Evolutionary conservation across 2,888 invertebrate genomes (phyloP).

Genomic region (Lepidochrysops patricia): DNA sequence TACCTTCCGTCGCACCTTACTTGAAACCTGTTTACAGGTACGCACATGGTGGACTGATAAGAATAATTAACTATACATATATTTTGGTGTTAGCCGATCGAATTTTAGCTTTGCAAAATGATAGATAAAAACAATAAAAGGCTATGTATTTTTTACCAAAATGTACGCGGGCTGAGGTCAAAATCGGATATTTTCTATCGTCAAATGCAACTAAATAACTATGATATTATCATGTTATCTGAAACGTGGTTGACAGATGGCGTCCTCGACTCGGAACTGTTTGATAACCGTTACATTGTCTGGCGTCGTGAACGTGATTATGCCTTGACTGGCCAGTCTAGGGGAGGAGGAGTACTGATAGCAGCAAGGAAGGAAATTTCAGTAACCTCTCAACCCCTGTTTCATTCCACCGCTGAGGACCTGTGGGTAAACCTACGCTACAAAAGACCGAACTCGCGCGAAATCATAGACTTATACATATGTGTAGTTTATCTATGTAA

Average conservation of each 20-base stretch:
- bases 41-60: neutral
- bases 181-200: neutral
- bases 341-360: neutral
- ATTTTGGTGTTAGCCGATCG: neutral
- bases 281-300: too few species aligned
- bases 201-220: neutral
- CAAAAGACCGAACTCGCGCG: too few species aligned
- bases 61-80: neutral
- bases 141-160: neutral
- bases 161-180: neutral
- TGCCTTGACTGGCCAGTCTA: neutral
- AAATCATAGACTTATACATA: neutral
- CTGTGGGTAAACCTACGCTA: slow-evolving; percentile 7
- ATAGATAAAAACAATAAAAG: too few species aligned
- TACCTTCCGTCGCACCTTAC: neutral
- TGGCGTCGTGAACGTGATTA: too few species aligned
- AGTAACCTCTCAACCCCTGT: neutral
- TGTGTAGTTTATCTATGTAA: neutral
- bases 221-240: too few species aligned
- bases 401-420: neutral
- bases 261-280: too few species aligned
- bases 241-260: too few species aligned
- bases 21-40: neutral
- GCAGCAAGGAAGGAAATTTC: neutral
- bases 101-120: neutral